Evolutionary conservation across 2,888 invertebrate genomes (phyloP).

Genomic region (Eupelmus urozonus): DNA sequence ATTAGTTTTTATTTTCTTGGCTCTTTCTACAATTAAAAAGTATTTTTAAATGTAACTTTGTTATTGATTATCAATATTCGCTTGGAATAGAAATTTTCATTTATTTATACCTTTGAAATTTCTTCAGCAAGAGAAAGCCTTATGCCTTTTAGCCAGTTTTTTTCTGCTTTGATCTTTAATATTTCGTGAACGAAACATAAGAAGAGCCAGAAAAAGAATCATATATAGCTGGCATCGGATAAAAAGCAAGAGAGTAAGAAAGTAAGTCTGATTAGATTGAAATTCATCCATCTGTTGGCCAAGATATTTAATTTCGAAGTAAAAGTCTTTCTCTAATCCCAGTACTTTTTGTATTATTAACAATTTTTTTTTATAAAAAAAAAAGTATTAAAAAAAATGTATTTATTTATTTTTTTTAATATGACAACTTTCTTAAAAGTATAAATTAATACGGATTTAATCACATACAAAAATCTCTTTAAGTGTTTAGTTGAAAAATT

Average conservation of each 20-base stretch:
- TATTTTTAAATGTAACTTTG: too few species aligned
- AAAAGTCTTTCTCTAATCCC: not conserved
- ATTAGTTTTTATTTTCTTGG: too few species aligned
- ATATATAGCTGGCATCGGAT: not conserved
- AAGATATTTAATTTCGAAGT: not conserved
- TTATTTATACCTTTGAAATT: too few species aligned
- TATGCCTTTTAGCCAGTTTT: not conserved
- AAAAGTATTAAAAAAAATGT: too few species aligned
- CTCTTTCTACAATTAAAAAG: too few species aligned
- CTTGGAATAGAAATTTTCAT: too few species aligned
- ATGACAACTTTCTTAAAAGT: too few species aligned
- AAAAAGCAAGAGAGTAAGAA: conserved; percentile 11
- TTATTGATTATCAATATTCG: too few species aligned
- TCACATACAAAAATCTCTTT: too few species aligned
- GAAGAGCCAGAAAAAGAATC: conserved; percentile 20
- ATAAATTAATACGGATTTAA: too few species aligned
- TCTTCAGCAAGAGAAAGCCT: not conserved
- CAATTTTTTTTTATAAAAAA: not conserved
- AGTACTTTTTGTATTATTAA: not conserved
- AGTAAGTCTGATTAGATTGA: conserved; percentile 26
- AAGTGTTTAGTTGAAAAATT: too few species aligned
- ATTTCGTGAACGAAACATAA: conserved; percentile 1
- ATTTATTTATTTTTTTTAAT: too few species aligned
- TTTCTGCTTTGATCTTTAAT: not conserved
- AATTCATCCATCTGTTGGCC: conserved; percentile 11